Base-by-base conservation (phyloP, 2,888 invertebrate genomes). In the Odontocerum albicorne region DNA sequence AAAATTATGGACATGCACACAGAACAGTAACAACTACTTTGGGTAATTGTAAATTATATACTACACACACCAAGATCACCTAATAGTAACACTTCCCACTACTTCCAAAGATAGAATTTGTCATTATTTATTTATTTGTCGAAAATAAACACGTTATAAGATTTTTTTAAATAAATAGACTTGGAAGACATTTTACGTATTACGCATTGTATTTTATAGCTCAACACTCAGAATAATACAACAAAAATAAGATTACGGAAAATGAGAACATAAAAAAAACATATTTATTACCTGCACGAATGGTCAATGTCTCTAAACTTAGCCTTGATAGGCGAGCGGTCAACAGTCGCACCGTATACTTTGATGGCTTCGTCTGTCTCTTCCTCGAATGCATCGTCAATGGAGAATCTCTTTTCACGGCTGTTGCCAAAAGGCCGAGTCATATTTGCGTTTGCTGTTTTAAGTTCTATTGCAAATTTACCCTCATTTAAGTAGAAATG, bases 321-420 rank as follows among this genome's bases (percentile, higher is more conserved):
- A 49, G 79, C 77, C 63, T 79, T 79, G 66, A 86, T 76, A 65
- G 88, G 86, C 61, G 86, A 85, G 65, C 86, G 81, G 70, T 87
- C 85, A 61, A 84, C 85, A 43, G 86, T 87, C 45, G 88, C 83
- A 43, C 90, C 90, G 70, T 91, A 91, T 40, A 90, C 88, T 67
- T 87, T 84, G 65, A 91, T 84, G 50, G 88, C 88, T 69, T 90
- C 90, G 66, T 90, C 90, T 40, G 89, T 88, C 69, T 91, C 90
- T 68, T 90, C 90, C 68, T 90, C 90, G 67, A 90, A 90, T 10
- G 90, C 90, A 71, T 90, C 90, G 71, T 90, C 90, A 65, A 90
- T 90, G 45, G 88, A 88, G 73, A 90, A 90, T 63, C 86, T 77
- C 68, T 86, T 86, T 64, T 83, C 83, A 69, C 51, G 45, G 15